A percentile compares a stretch with the other conserved stretches of the same genome.
Evolutionary conservation across 37 sponge, comb jelly and placozoan species (phyloP).

Genomic region (Halichondria panicea): DNA sequence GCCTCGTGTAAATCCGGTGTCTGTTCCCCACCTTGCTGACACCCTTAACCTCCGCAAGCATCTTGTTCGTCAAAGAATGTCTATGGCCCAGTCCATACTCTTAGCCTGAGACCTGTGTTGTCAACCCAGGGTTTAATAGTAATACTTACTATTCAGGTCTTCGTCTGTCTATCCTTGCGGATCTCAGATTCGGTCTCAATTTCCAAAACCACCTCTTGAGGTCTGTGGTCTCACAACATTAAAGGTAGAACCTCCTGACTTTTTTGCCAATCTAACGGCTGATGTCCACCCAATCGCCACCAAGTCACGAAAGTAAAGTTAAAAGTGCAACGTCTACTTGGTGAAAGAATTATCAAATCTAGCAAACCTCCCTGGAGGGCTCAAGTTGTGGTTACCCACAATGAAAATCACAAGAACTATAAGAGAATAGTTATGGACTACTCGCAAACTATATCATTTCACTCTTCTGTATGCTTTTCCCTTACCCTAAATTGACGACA

Average conservation of each 20-base stretch:
- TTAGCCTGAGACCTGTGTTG: background rate
- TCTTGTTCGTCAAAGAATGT: background rate
- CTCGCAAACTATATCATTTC: slow-evolving; percentile 15
- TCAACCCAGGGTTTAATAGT: background rate
- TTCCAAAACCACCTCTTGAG: background rate
- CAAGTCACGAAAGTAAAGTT: no score
- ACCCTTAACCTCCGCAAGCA: background rate
- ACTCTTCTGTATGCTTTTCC: slow-evolving; percentile 16
- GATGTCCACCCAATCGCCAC: slow-evolving; percentile 4
- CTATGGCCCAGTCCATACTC: background rate
- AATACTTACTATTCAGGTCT: background rate
- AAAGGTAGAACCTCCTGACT: background rate
- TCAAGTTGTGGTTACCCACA: slow-evolving; percentile 11
- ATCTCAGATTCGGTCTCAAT: no score
- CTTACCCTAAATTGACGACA: background rate
- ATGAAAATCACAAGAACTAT: slow-evolving; percentile 11
- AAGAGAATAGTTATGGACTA: slow-evolving; percentile 7
- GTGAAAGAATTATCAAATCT: background rate
- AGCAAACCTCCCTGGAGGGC: slow-evolving; percentile 9
- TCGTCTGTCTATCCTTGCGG: background rate
- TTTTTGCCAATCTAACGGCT: slow-evolving; percentile 5
- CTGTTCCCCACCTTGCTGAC: background rate
- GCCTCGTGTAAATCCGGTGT: no score
- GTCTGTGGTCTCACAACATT: background rate
- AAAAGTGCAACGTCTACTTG: slow-evolving; percentile 6